phyloP scores from a whole-genome alignment of 1,140 invertebrate species.

The Scaptodrosophila lebanonensis region DNA sequence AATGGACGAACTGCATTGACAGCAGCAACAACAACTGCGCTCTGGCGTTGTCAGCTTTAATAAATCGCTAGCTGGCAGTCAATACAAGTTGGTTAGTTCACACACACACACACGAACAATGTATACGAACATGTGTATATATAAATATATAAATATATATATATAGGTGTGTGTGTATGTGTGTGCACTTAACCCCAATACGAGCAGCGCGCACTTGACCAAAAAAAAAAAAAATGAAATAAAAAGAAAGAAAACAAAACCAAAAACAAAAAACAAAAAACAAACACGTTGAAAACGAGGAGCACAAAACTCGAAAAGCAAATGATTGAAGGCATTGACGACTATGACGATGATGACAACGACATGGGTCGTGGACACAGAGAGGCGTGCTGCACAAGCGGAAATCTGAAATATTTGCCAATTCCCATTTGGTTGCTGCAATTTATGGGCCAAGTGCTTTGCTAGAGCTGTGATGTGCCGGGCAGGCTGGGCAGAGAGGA shows the following conservation, averaged over 20 bases:
- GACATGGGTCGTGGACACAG: too few species aligned
- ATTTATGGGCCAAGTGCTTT: too few species aligned
- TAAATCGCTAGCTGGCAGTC: conserved; percentile 26
- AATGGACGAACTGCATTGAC: not conserved
- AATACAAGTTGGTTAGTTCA: not conserved
- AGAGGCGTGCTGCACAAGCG: too few species aligned
- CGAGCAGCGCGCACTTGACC: too few species aligned
- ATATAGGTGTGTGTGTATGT: not conserved
- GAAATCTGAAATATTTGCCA: too few species aligned
- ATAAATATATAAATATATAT: too few species aligned
- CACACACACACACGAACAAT: too few species aligned
- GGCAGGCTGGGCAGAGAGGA: too few species aligned
- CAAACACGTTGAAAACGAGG: not conserved
- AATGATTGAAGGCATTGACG: not conserved
- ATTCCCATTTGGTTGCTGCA: too few species aligned
- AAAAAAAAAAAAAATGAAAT: conserved; percentile 8
- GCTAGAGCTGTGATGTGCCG: too few species aligned
- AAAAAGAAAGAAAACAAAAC: conserved; percentile 13
- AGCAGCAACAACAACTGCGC: not conserved
- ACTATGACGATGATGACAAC: too few species aligned
- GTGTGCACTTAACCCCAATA: not conserved
- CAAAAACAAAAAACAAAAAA: not conserved
- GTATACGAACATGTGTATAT: too few species aligned
- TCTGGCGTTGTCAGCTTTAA: conserved; percentile 38
- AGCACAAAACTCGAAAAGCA: not conserved